Percentiles rank a stretch among this genome's conserved stretches.
Conservation (phyloP, 2,888 invertebrate species). For the Ennomos quercinarius region DNA sequence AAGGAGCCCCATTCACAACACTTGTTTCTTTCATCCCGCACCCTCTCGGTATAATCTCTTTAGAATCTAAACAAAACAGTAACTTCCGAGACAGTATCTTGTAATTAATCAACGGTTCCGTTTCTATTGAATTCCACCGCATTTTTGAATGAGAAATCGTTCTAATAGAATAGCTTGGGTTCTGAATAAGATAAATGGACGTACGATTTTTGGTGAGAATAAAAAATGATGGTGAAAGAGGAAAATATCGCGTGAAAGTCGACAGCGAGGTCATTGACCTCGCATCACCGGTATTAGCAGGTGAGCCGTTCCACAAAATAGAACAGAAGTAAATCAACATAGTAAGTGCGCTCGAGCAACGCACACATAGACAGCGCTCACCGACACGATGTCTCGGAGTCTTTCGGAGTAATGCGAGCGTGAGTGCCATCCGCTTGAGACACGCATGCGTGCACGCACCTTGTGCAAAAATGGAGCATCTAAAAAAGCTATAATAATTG, state of each 20-base stretch:
- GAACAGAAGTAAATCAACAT: no score
- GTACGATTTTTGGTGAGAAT: constrained; percentile 54
- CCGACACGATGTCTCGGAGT: no score
- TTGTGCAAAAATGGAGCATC: no score
- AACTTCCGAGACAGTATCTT: constrained; percentile 49
- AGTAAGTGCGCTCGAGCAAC: no score
- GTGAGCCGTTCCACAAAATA: no score
- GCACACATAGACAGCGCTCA: no score
- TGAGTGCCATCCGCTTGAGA: no score
- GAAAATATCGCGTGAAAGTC: constrained; percentile 53
- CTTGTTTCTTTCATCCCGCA: constrained; percentile 3
- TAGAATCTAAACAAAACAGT: constrained; percentile 56
- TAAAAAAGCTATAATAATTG: no score
- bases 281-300: constrained; percentile 49
- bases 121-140: constrained; percentile 65
- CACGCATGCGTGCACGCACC: no score
- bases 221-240: constrained; percentile 52
- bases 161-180: constrained; percentile 61
- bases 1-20: constrained; percentile 2
- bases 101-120: constrained; percentile 64
- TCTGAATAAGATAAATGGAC: constrained; percentile 61
- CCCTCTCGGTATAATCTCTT: constrained; percentile 43
- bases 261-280: constrained; percentile 36
- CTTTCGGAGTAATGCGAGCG: no score
- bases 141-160: constrained; percentile 69